Evolutionary conservation across 2,797 vertebrate species (phyloP).

Genomic region (Sebastes diploproa): DNA sequence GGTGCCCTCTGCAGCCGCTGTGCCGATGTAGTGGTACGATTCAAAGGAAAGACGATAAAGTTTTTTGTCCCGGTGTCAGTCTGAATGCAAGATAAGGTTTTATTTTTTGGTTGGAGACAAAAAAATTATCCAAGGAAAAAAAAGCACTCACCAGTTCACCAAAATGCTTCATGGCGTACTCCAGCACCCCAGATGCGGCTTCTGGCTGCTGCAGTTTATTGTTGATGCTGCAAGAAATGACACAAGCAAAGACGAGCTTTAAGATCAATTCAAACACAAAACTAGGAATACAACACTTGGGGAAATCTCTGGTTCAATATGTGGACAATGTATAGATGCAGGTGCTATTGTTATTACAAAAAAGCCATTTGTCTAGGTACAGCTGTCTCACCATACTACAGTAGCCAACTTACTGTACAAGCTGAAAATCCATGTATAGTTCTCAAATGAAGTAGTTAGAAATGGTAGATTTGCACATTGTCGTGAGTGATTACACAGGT

Average conservation of each 20-base stretch:
- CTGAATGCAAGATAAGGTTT: background rate
- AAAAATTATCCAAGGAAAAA: background rate
- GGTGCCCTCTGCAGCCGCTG: background rate
- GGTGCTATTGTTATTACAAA: background rate
- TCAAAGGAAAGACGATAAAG: background rate
- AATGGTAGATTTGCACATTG: background rate
- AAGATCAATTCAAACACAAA: background rate
- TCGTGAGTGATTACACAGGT: background rate
- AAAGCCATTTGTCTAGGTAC: background rate
- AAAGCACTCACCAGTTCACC: slow-evolving; percentile 92
- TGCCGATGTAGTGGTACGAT: background rate
- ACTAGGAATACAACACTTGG: background rate
- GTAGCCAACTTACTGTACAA: background rate
- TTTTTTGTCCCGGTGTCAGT: background rate
- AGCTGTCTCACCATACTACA: background rate
- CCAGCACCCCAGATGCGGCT: slow-evolving; percentile 95
- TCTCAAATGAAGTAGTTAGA: background rate
- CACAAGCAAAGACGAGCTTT: slow-evolving; percentile 20
- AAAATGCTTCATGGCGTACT: slow-evolving; percentile 99
- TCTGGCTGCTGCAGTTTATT: slow-evolving; percentile 99
- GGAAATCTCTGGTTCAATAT: background rate
- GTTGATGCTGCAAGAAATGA: slow-evolving; percentile 90
- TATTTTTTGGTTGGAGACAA: background rate
- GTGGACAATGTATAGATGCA: background rate
- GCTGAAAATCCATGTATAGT: background rate